A percentile compares a stretch with the other conserved stretches of the same genome.
These are phyloP conservation scores for Aporophyla lueneburgensis DNA, from an alignment of 2,888 invertebrate genomes.

Conservation along the genomic window DNA sequence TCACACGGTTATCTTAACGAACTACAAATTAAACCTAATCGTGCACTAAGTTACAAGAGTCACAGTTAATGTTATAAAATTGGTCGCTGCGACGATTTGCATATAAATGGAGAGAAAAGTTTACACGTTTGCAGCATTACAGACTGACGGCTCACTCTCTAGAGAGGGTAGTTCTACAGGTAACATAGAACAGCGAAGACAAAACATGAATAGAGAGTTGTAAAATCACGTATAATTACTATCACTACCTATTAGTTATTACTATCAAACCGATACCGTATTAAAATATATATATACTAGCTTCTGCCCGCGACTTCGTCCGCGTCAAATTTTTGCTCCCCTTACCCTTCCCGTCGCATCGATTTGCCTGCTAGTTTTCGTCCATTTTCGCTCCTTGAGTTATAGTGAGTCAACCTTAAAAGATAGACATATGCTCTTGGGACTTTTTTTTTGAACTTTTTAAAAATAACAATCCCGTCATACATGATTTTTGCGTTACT, in stretches of 20 bases:
- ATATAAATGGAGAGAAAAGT: constrained; percentile 24
- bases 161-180: background rate
- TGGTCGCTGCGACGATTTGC: constrained; percentile 28
- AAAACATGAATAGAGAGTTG: background rate
- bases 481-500: too few relatives aligned
- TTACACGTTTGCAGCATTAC: constrained; percentile 10
- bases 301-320: too few relatives aligned
- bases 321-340: too few relatives aligned
- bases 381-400: too few relatives aligned
- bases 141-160: constrained; percentile 9
- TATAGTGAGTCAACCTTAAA: too few relatives aligned
- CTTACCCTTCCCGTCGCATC: too few relatives aligned
- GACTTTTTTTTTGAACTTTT: too few relatives aligned
- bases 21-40: constrained; percentile 15
- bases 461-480: too few relatives aligned
- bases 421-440: too few relatives aligned
- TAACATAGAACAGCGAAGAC: background rate
- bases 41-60: constrained; percentile 11
- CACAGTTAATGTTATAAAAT: constrained; percentile 30
- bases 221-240: background rate
- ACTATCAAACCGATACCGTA: background rate
- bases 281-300: too few relatives aligned
- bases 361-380: too few relatives aligned
- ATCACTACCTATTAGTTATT: background rate
- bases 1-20: constrained; percentile 27